These are phyloP conservation scores for Drosophila borealis DNA, from an alignment of 2,888 invertebrate species.

Conservation along the genomic window DNA sequence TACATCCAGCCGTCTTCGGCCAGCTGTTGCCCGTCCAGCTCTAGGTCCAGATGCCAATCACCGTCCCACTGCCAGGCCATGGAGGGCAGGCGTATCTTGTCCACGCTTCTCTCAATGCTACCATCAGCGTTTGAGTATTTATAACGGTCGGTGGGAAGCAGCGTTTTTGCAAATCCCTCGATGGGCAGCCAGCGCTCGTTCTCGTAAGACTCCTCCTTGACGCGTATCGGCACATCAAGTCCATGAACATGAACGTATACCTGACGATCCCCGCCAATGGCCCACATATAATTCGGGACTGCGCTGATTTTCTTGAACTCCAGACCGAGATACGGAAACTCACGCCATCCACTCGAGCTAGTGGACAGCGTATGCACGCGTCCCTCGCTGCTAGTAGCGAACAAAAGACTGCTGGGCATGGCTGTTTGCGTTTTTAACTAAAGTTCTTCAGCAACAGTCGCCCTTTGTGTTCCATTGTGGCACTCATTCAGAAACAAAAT, in stretches of 20 bases:
- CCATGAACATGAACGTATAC: constrained; percentile 96
- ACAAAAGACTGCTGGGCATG: constrained; percentile 91
- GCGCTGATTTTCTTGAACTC: constrained; percentile 96
- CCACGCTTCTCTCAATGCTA: constrained; percentile 90
- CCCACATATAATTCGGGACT: constrained; percentile 95
- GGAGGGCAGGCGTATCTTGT: constrained; percentile 94
- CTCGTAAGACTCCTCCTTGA: constrained; percentile 95
- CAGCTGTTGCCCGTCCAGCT: constrained; percentile 93
- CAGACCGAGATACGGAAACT: constrained; percentile 92
- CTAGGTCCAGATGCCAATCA: constrained; percentile 94
- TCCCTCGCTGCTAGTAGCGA: constrained; percentile 94
- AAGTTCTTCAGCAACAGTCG: constrained; percentile 4
- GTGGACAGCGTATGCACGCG: constrained; percentile 94
- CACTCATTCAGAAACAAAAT: constrained; percentile 42
- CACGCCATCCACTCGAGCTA: constrained; percentile 93
- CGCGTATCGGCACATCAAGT: constrained; percentile 94
- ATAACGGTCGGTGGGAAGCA: constrained; percentile 95
- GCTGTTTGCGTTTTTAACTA: constrained; percentile 16
- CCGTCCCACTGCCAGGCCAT: constrained; percentile 99
- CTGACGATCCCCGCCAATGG: constrained; percentile 96
- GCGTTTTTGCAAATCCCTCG: constrained; percentile 92
- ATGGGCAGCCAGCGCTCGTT: constrained; percentile 97
- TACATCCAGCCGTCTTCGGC: constrained; percentile 98
- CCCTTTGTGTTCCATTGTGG: constrained; percentile 48
- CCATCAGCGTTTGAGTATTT: constrained; percentile 95